These are phyloP conservation scores for Epirrhoe tristata DNA, from an alignment of 2,888 invertebrate genomes.

Conservation along the genomic window DNA sequence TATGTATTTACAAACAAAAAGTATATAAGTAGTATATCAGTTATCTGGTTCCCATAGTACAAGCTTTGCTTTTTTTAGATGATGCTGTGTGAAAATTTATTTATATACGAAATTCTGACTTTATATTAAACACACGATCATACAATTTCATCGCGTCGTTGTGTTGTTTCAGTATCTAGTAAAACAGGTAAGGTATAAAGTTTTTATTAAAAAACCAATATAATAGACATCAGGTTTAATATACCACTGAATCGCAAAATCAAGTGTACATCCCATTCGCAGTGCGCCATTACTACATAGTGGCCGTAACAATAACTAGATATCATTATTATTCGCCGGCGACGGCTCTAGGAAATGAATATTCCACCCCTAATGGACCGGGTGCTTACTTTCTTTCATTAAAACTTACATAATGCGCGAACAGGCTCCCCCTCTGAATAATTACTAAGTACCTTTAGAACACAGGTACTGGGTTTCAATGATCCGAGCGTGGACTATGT, in stretches of 20 bases:
- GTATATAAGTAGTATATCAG: too few relatives aligned
- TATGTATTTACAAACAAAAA: too few relatives aligned
- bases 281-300: constrained; percentile 46
- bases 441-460: constrained; percentile 56
- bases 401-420: constrained; percentile 67
- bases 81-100: too few relatives aligned
- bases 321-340: constrained; percentile 64
- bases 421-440: constrained; percentile 58
- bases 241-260: not conserved
- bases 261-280: constrained; percentile 14
- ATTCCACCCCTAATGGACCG: constrained; percentile 65
- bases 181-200: too few relatives aligned
- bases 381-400: constrained; percentile 66
- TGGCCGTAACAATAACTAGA: constrained; percentile 66
- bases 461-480: constrained; percentile 28
- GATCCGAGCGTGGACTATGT: constrained; percentile 16
- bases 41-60: too few relatives aligned
- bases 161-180: too few relatives aligned
- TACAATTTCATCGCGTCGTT: too few relatives aligned
- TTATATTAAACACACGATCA: too few relatives aligned
- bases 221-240: too few relatives aligned
- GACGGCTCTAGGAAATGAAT: constrained; percentile 62
- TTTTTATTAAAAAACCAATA: too few relatives aligned
- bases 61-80: too few relatives aligned
- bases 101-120: too few relatives aligned